These are phyloP conservation scores for Brachylomia viminalis DNA, from an alignment of 2,888 invertebrate species.

Conservation along the genomic window DNA sequence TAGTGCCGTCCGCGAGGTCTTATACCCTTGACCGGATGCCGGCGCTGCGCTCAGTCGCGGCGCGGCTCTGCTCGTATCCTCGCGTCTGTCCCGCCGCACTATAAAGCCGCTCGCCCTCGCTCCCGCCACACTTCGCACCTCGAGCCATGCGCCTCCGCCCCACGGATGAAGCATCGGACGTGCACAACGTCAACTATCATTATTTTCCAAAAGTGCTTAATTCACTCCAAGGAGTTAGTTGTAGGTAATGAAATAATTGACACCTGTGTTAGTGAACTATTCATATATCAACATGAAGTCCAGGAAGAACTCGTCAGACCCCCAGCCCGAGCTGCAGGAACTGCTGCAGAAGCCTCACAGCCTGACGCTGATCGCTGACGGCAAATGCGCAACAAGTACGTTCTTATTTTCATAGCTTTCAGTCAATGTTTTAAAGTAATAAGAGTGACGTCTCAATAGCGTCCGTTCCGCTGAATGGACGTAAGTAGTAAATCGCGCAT, in stretches of 20 bases:
- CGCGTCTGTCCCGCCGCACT: slow-evolving; percentile 75
- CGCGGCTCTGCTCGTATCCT: slow-evolving; percentile 83
- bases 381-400: slow-evolving; percentile 84
- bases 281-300: slow-evolving; percentile 81
- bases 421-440: slow-evolving; percentile 69
- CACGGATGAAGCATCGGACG: slow-evolving; percentile 63
- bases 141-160: slow-evolving; percentile 79
- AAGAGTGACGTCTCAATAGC: slow-evolving; percentile 79
- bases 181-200: slow-evolving; percentile 31
- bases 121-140: slow-evolving; percentile 68
- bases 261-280: slow-evolving; percentile 74
- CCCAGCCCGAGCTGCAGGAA: slow-evolving; percentile 85
- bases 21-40: slow-evolving; percentile 83
- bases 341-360: slow-evolving; percentile 83
- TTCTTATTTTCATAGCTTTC: slow-evolving; percentile 72
- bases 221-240: slow-evolving; percentile 45
- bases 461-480: slow-evolving; percentile 82
- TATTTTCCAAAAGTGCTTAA: slow-evolving; percentile 56
- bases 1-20: slow-evolving; percentile 71
- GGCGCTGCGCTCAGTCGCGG: slow-evolving; percentile 84
- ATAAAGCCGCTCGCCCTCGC: slow-evolving; percentile 73
- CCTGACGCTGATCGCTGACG: slow-evolving; percentile 74
- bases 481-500: slow-evolving; percentile 75
- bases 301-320: slow-evolving; percentile 72
- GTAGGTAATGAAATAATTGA: slow-evolving; percentile 69